phyloP scores from a whole-genome alignment of 2,797 vertebrate genomes.

The Gouania willdenowi region DNA sequence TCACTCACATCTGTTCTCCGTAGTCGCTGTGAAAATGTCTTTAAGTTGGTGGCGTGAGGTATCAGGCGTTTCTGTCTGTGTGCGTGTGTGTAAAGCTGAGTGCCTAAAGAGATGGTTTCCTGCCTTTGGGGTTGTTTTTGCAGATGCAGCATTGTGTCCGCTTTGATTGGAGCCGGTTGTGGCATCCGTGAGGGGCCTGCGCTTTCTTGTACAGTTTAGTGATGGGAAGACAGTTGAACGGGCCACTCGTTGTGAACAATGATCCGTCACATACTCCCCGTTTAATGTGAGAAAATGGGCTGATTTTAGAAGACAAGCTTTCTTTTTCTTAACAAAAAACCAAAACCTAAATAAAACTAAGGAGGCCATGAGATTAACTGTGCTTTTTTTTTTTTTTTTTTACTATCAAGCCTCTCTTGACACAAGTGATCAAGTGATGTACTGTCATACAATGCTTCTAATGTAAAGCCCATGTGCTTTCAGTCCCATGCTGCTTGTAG shows the following conservation, averaged over 20 bases:
- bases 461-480: conserved; percentile 35
- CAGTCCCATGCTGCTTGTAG: conserved; percentile 28
- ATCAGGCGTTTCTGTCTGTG: conserved; percentile 5
- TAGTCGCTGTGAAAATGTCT: conserved; percentile 58
- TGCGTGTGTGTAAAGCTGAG: conserved; percentile 33
- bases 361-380: no score
- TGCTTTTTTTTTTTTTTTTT: background rate
- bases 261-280: conserved; percentile 56
- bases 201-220: conserved; percentile 25
- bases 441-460: conserved; percentile 26
- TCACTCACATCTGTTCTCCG: conserved; percentile 46
- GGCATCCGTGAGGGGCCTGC: conserved; percentile 63
- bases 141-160: conserved; percentile 61
- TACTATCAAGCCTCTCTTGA: background rate
- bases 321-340: no score
- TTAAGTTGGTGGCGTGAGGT: conserved; percentile 54
- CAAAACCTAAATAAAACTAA: no score
- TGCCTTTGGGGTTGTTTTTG: conserved; percentile 32
- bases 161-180: conserved; percentile 63
- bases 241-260: conserved; percentile 57
- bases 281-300: conserved; percentile 37
- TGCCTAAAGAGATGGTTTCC: conserved; percentile 22
- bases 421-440: conserved; percentile 22
- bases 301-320: background rate
- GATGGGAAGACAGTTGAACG: conserved; percentile 48